Base-by-base conservation (phyloP, 1,140 invertebrate genomes). In the Aplysia californica region DNA sequence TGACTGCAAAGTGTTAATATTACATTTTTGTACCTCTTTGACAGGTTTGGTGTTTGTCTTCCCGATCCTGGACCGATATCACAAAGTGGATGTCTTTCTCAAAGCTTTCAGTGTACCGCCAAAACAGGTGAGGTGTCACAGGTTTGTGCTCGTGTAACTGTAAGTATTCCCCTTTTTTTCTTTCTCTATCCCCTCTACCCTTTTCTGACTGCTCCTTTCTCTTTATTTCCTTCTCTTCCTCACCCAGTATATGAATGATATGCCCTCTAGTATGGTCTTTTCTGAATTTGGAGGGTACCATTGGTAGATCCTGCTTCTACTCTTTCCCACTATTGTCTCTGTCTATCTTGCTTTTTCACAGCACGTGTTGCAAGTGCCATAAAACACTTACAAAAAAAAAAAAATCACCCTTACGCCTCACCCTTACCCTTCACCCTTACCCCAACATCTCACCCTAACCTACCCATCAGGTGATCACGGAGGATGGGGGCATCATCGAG, bases 91-190 rank as follows among this genome's bases (percentile, higher is more conserved):
- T 75, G 76, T 85, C 29, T 69, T 84, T 29, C 79, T 85, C 33
- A 85, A 80, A 75, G 86, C 86, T 20, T 88, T 88, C 66, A 87
- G 82, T 79, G 85, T 88, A 6, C 87, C 87, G n/a, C 87, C 87
- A 31, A 86, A 88, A 74, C 87, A 88, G 83, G 87, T 86, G 74
- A 75, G 75, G 39, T 38, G 18, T 38, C 15, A 21, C 36, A 20
- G 6, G n/a, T 35, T 23, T 3, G 39, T 38, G 18, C 18, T 23
- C 38, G 67, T 26, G 5, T n/a, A n/a, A 21, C 36, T 10, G 5
- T 44, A 39, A 23, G 6, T 50, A 44, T 44, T 10, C 36, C 20
- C 5, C 18, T 5, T 21, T 50, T 23, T 20, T 35, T 15, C 29
- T 6, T 36, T 50, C 4, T 6, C 6, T 61, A 6, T 26, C 29